Evolutionary conservation across 2,797 vertebrate species (phyloP).

Genomic region (Cirrhinus molitorella): DNA sequence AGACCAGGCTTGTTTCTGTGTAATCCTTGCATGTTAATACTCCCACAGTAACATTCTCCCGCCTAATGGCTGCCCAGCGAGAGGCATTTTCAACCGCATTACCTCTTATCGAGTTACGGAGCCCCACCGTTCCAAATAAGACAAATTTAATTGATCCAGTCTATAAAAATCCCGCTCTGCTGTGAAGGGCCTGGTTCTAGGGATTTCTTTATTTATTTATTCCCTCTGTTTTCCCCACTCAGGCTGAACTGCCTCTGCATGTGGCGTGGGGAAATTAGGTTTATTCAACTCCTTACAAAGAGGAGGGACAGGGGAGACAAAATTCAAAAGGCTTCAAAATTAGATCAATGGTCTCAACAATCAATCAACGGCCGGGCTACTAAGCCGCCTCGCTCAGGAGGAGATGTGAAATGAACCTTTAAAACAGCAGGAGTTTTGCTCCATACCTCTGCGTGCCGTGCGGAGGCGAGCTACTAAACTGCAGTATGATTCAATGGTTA

Average conservation of each 20-base stretch:
- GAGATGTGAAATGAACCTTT: conserved; percentile 80
- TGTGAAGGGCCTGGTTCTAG: conserved; percentile 75
- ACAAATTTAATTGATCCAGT: conserved; percentile 96
- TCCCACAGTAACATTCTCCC: conserved; percentile 78
- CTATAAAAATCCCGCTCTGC: conserved; percentile 83
- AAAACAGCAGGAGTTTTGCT: conserved; percentile 76
- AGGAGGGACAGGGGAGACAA: conserved; percentile 74
- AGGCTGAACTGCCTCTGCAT: conserved; percentile 73
- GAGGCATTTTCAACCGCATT: conserved; percentile 93
- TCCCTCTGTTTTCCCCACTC: conserved; percentile 74
- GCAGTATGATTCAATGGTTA: conserved; percentile 62
- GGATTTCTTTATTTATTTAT: conserved; percentile 81
- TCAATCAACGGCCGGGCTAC: conserved; percentile 81
- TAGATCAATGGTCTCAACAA: conserved; percentile 83
- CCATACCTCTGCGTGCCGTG: conserved; percentile 70
- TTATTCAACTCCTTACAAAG: conserved; percentile 76
- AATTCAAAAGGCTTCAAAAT: conserved; percentile 82
- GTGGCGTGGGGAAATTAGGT: conserved; percentile 82
- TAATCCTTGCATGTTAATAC: conserved; percentile 81
- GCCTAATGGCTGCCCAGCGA: conserved; percentile 88
- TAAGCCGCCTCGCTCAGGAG: conserved; percentile 70
- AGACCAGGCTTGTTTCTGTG: conserved; percentile 69
- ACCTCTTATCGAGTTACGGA: conserved; percentile 95
- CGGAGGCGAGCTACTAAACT: conserved; percentile 61
- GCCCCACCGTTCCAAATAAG: conserved; percentile 95